Evolutionary conservation across 2,797 vertebrate species (phyloP), one percentile per base, ranked within the genome.

Genomic region (Cephalopachus bancanus): DNA sequence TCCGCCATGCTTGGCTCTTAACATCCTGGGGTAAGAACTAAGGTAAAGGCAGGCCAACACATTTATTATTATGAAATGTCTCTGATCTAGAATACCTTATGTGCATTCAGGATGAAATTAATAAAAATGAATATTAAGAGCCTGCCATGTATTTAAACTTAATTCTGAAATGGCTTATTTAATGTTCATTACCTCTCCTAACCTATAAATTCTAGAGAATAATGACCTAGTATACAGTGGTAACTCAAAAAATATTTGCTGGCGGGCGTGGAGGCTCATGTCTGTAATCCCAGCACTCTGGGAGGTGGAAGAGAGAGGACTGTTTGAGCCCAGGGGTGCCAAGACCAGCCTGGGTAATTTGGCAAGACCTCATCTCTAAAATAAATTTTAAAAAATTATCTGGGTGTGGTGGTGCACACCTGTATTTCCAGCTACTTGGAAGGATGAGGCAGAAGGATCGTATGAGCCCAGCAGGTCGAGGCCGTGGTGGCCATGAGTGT

Each of bases 111-210:
- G 64, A 78, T 90, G 65, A 85, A 89, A 89, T 84, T 84, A 89
- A 85, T 65, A 95, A 93, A 83, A 53, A 74, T 80, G 8, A 65
- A 8, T 22, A 87, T 55, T 76, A 69, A 91, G 65, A 89, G 83
- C 24, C 24, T 51, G n/a, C 10, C 19, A 95, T 80, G 20, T 89
- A 93, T 76, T 93, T 81, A 72, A 75, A 74, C 30, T 55, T 1
- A 69, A 53, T 49, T 65, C 19, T 74, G 26, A 89, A 74, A 89
- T 20, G n/a, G 33, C 51, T 88, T 72, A 72, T 72, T 88, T 93
- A 65, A 59, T 78, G 26, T 49, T 76, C 49, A 22, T 83, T n/a
- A 74, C 74, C 33, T 10, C 33, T n/a, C 33, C 20, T 37, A 65
- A 76, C 51, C 51, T 94, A 57, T 59, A 75, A 93, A 85, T 90